phyloP scores from a whole-genome alignment of 2,888 invertebrate species.

The Lepeophtheirus nordmannii region DNA sequence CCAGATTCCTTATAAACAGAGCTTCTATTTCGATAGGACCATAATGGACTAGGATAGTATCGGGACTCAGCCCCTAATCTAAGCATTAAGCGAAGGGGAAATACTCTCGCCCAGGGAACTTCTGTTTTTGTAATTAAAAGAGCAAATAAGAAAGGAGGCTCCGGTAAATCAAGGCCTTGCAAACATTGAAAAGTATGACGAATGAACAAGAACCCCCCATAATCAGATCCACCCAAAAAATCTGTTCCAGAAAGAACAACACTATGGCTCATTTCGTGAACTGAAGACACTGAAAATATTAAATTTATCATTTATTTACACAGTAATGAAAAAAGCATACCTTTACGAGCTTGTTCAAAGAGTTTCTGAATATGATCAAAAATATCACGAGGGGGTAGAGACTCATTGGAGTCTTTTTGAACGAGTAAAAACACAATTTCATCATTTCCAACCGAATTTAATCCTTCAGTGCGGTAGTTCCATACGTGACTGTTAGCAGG shows the following conservation, averaged over 20 bases:
- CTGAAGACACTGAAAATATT: conserved; percentile 32
- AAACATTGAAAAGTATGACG: conserved; percentile 64
- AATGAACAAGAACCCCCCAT: conserved; percentile 66
- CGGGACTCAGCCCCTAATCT: conserved; percentile 67
- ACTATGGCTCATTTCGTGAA: conserved; percentile 26
- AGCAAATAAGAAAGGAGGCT: conserved; percentile 57
- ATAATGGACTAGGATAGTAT: conserved; percentile 67
- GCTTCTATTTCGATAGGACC: conserved; percentile 56
- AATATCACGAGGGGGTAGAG: conserved; percentile 50
- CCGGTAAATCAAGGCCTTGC: conserved; percentile 44
- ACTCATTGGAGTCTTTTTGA: conserved; percentile 37
- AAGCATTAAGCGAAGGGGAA: conserved; percentile 49
- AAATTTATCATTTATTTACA: neutral
- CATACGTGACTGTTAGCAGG: conserved; percentile 40
- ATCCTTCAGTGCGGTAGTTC: conserved; percentile 58
- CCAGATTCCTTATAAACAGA: conserved; percentile 70
- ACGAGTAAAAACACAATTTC: conserved; percentile 56
- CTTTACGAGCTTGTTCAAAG: conserved; percentile 41
- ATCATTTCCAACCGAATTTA: conserved; percentile 64
- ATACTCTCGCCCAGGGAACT: conserved; percentile 52
- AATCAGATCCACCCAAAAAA: conserved; percentile 52
- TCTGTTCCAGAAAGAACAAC: conserved; percentile 31
- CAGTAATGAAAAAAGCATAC: neutral
- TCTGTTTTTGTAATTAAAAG: conserved; percentile 65
- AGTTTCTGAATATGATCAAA: conserved; percentile 55